phyloP scores from a whole-genome alignment of 2,888 invertebrate genomes.

The Drosophila seclusa region DNA sequence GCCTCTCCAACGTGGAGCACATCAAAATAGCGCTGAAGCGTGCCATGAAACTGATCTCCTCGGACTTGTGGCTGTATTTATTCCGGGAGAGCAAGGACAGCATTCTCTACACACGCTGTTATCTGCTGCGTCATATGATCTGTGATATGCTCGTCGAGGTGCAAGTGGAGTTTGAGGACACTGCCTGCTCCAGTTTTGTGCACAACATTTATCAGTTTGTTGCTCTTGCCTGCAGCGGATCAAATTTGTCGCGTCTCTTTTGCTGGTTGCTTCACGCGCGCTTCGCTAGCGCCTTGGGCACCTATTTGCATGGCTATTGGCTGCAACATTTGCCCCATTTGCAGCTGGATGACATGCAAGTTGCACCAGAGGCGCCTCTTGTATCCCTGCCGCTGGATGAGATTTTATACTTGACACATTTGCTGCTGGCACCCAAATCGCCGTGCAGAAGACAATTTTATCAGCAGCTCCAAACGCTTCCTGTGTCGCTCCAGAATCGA shows the following conservation, averaged over 20 bases:
- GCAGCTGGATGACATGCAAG: constrained; percentile 55
- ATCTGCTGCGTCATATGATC: constrained; percentile 61
- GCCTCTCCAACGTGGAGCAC: constrained; percentile 28
- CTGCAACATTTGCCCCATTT: constrained; percentile 44
- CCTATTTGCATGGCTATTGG: constrained; percentile 59
- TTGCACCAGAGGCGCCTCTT: constrained; percentile 3
- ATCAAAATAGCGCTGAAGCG: constrained; percentile 55
- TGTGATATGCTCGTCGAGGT: constrained; percentile 51
- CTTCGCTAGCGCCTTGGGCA: constrained; percentile 42
- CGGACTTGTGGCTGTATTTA: constrained; percentile 55
- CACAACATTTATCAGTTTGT: constrained; percentile 55
- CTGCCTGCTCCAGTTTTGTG: constrained; percentile 36
- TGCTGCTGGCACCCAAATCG: constrained; percentile 53
- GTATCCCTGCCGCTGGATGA: constrained; percentile 44
- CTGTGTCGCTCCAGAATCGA: constrained; percentile 5
- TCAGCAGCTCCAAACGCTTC: constrained; percentile 31
- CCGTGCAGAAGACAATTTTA: constrained; percentile 58
- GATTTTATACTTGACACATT: constrained; percentile 54
- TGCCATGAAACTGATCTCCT: constrained; percentile 41
- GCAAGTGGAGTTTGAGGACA: constrained; percentile 4
- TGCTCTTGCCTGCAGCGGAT: constrained; percentile 1
- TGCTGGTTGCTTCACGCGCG: constrained; percentile 47
- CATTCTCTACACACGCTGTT: constrained; percentile 55
- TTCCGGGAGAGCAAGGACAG: constrained; percentile 57
- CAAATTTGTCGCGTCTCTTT: constrained; percentile 45